Base-by-base conservation (phyloP, 2,113 vertebrate species). In the Tetraodon nigroviridis region DNA sequence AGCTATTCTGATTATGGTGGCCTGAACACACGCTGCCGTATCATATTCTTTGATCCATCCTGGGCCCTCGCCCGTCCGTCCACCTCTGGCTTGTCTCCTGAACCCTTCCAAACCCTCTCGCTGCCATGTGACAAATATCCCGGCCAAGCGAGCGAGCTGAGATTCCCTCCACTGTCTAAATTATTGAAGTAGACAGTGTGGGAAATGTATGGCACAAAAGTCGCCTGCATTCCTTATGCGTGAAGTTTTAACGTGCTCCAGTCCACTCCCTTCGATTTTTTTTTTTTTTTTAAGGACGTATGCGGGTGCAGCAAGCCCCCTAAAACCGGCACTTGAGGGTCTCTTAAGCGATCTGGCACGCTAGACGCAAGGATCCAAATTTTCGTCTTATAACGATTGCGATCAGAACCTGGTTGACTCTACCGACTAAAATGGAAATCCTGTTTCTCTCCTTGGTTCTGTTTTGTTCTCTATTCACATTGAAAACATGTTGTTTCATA, bases 131-230 rank as follows among this genome's bases (percentile, higher is more conserved):
- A 86, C 79, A 84, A 81, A 84, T 86, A 67, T 65, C 71, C 72
- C 37, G 5, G 55, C 74, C 75, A 71, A 75, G 73, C 59, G 78
- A 76, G 60, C 71, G 58, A 82, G 82, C 79, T 79, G 65, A 58
- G 75, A 75, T 85, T 78, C 51, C 62, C 75, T 76, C 64, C 73
- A 32, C 64, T 61, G 73, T 64, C 63, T 86, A 77, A 85, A 85
- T 88, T 81, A 88, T 86, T 86, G 77, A 88, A 84, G 65, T 86
- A 73, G 82, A 76, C 75, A 78, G 72, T 58, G 60, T 76, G 73
- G 69, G 76, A 77, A 77, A 84, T 80, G 61, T 53, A 81, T 72
- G 49, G 73, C 18, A 15, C 45, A 71, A 66, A 84, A 80, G 70
- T 50, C 73, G 75, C 78, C 67, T 67, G 66, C 73, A 66, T 69